Conservation (phyloP, 2,113 vertebrate genomes). For the Vombatus ursinus region DNA sequence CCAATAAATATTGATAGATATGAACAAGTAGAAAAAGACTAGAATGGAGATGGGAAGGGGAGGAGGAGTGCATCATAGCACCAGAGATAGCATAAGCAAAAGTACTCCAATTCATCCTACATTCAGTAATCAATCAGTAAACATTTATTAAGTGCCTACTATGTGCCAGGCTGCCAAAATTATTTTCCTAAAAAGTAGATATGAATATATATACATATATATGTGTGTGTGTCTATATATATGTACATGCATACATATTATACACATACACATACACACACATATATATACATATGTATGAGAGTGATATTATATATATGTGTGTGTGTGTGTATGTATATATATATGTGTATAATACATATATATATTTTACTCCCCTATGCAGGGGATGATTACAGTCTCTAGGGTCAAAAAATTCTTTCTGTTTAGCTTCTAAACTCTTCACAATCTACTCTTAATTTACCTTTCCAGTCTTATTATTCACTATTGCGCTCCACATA, state of each 20-base stretch:
- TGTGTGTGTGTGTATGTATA: too few species aligned
- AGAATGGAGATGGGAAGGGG: not conserved
- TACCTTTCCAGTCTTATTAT: not conserved
- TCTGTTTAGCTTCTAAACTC: not conserved
- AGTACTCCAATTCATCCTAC: not conserved
- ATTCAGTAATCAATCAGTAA: not conserved
- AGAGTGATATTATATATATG: too few species aligned
- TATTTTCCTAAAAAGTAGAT: not conserved
- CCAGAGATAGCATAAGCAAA: not conserved
- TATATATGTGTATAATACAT: too few species aligned
- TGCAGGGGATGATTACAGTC: not conserved
- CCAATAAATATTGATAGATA: not conserved
- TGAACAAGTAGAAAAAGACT: not conserved
- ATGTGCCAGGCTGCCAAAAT: not conserved
- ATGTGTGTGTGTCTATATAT: too few species aligned
- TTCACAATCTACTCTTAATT: not conserved
- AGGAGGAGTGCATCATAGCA: not conserved
- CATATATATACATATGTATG: too few species aligned
- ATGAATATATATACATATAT: too few species aligned
- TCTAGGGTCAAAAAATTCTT: not conserved
- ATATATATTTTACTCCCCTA: too few species aligned
- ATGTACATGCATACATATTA: too few species aligned
- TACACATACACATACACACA: too few species aligned
- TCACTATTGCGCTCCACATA: not conserved
- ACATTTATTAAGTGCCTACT: not conserved